phyloP scores from a whole-genome alignment of 1,140 invertebrate species.

The Drosophila santomea region DNA sequence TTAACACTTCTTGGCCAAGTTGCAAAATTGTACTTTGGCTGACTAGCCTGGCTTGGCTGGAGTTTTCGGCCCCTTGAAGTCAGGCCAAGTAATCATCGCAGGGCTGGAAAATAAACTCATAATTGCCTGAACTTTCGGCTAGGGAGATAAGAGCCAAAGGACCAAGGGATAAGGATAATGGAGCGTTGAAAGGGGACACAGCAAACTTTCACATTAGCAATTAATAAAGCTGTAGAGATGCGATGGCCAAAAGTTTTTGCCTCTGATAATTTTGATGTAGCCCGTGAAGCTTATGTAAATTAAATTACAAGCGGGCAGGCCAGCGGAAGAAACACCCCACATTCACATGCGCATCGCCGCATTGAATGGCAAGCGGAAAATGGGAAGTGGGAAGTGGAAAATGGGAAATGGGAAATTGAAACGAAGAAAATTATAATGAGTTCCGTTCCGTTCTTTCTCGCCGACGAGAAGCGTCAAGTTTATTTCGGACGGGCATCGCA shows the following conservation, averaged over 20 bases:
- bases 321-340: conserved; percentile 29
- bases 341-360: conserved; percentile 39
- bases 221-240: conserved; percentile 50
- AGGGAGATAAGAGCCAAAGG: background rate
- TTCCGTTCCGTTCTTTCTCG: conserved; percentile 67
- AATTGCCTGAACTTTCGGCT: conserved; percentile 39
- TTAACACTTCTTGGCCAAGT: conserved; percentile 76
- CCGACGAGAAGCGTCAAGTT: conserved; percentile 36
- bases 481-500: conserved; percentile 19
- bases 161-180: conserved; percentile 12
- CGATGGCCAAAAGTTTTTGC: conserved; percentile 59
- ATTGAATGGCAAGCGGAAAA: conserved; percentile 53
- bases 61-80: conserved; percentile 22
- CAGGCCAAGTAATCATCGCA: conserved; percentile 52
- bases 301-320: conserved; percentile 56
- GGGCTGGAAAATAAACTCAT: conserved; percentile 54
- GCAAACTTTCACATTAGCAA: conserved; percentile 78
- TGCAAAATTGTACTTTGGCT: conserved; percentile 51
- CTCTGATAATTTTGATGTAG: conserved; percentile 58
- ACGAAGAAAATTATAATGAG: conserved; percentile 78
- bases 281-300: conserved; percentile 60
- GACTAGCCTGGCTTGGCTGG: conserved; percentile 17
- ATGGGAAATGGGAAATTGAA: conserved; percentile 61
- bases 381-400: conserved; percentile 38
- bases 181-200: conserved; percentile 45